Evolutionary conservation across 2,113 vertebrate genomes (phyloP).

Genomic region (Prinia subflava): DNA sequence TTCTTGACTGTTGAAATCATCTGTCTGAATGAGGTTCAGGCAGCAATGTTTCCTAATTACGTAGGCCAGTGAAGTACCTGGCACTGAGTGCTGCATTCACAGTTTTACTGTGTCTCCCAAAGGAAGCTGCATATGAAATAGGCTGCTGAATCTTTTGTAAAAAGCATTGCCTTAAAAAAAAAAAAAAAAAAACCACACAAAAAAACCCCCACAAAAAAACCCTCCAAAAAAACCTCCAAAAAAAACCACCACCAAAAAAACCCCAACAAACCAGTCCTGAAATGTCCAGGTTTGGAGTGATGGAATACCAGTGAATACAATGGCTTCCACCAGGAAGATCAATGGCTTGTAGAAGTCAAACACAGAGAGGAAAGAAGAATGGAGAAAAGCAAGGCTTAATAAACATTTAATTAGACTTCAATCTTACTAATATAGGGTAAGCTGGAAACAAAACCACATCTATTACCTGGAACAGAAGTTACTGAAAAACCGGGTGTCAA

Average conservation of each 20-base stretch:
- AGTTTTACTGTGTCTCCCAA: not conserved
- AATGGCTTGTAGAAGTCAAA: not conserved
- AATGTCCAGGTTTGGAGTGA: not conserved
- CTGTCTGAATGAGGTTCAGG: not conserved
- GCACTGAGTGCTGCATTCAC: not conserved
- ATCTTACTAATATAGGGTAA: not conserved
- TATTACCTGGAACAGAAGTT: not conserved
- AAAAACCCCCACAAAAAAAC: too few relatives aligned
- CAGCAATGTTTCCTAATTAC: conserved; percentile 37
- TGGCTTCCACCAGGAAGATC: not conserved
- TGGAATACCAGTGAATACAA: not conserved
- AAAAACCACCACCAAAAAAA: too few relatives aligned
- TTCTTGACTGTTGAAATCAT: conserved; percentile 39
- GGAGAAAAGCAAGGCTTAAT: not conserved
- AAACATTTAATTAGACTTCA: not conserved
- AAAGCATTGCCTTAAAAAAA: not conserved
- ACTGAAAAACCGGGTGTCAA: not conserved
- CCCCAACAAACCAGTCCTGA: too few relatives aligned
- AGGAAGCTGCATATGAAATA: not conserved
- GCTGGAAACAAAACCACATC: not conserved
- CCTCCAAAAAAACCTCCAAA: too few relatives aligned
- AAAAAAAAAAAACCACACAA: not conserved
- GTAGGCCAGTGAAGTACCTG: not conserved
- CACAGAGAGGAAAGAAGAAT: not conserved
- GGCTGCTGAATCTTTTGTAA: not conserved